Conservation (phyloP, 1,140 invertebrate species). For the Eueides isabella region DNA sequence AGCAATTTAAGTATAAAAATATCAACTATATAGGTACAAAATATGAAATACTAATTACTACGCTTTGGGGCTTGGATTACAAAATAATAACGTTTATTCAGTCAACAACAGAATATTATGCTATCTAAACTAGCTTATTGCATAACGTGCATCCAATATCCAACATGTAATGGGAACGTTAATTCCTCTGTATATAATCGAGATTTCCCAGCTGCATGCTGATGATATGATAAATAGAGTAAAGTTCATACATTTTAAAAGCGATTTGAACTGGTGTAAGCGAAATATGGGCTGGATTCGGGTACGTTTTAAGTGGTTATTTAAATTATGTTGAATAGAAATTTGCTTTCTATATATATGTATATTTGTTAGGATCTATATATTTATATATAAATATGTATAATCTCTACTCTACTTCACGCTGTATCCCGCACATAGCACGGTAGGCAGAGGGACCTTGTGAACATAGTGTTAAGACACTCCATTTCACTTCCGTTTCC, state of each 20-base stretch:
- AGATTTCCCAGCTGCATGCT: constrained; percentile 19
- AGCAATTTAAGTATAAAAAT: too few species aligned
- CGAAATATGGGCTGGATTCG: constrained; percentile 18
- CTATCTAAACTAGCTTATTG: constrained; percentile 18
- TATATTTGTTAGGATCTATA: too few species aligned
- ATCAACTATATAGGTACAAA: not conserved
- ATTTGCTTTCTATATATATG: not conserved
- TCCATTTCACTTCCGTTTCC: too few species aligned
- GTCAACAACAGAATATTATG: not conserved
- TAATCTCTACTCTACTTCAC: too few species aligned
- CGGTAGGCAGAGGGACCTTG: too few species aligned
- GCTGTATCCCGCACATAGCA: too few species aligned
- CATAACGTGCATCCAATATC: constrained; percentile 21
- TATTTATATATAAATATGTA: too few species aligned
- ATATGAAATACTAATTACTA: not conserved
- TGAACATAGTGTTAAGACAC: too few species aligned
- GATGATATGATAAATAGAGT: constrained; percentile 32
- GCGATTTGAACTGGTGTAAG: constrained; percentile 17
- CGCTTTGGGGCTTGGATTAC: not conserved
- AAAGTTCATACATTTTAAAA: constrained; percentile 36
- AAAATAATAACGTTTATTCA: not conserved
- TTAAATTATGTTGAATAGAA: constrained; percentile 27
- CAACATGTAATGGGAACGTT: constrained; percentile 19
- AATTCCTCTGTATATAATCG: constrained; percentile 24
- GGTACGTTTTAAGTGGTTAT: constrained; percentile 21